Evolutionary conservation across 2,888 invertebrate species (phyloP).

Genomic region (Serrognathus titanus): DNA sequence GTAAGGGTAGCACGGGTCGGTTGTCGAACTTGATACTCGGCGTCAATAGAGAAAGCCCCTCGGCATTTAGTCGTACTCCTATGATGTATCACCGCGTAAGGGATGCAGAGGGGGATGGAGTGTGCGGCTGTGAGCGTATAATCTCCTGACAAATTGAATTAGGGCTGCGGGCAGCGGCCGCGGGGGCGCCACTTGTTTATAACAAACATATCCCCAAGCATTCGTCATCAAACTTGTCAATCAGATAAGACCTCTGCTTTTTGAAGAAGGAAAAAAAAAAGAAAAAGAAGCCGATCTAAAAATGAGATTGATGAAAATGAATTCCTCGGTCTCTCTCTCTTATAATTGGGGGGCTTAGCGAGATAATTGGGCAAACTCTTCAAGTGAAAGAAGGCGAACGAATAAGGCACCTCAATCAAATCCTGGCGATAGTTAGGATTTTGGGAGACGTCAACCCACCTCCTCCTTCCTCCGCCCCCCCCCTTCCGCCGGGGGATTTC

Average conservation of each 20-base stretch:
- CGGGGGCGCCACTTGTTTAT: slow-evolving; percentile 50
- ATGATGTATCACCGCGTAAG: slow-evolving; percentile 45
- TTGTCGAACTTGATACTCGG: slow-evolving; percentile 23
- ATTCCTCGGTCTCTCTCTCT: slow-evolving; percentile 28
- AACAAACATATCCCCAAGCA: slow-evolving; percentile 44
- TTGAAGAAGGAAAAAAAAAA: neutral
- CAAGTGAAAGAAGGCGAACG: neutral
- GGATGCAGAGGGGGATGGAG: slow-evolving; percentile 41
- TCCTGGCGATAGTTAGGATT: neutral
- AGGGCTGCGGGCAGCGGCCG: slow-evolving; percentile 45
- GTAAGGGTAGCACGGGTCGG: slow-evolving; percentile 20
- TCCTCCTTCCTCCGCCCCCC: too few species aligned
- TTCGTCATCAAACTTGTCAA: slow-evolving; percentile 46
- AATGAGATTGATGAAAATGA: slow-evolving; percentile 28
- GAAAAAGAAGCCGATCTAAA: slow-evolving; percentile 13
- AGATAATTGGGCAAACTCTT: slow-evolving; percentile 56
- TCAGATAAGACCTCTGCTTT: slow-evolving; percentile 15
- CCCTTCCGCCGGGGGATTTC: slow-evolving; percentile 22
- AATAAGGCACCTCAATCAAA: neutral
- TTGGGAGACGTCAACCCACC: slow-evolving; percentile 30
- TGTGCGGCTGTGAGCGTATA: slow-evolving; percentile 49
- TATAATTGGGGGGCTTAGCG: slow-evolving; percentile 65
- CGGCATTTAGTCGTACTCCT: slow-evolving; percentile 39
- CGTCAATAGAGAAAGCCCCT: slow-evolving; percentile 21
- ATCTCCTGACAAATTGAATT: slow-evolving; percentile 54